Evolutionary conservation across 2,797 vertebrate species (phyloP).

Genomic region (Gobio occitaniae): DNA sequence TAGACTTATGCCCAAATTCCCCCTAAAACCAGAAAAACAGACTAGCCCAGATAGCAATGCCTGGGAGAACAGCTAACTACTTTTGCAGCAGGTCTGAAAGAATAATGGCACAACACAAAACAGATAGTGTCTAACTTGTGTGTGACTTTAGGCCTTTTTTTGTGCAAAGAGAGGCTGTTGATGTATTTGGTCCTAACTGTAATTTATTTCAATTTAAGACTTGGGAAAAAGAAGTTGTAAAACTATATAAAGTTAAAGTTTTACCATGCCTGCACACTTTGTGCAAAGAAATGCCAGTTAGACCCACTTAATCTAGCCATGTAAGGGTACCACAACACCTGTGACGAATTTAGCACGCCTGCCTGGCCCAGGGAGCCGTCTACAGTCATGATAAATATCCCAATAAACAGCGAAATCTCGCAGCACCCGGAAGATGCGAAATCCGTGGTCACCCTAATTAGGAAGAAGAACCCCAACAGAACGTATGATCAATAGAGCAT

Average conservation of each 20-base stretch:
- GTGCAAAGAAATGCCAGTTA: slow-evolving; percentile 53
- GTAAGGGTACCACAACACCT: slow-evolving; percentile 51
- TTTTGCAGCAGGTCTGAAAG: neutral
- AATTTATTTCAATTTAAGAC: neutral
- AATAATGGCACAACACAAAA: neutral
- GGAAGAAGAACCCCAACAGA: slow-evolving; percentile 58
- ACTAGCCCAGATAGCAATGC: neutral
- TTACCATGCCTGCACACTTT: neutral
- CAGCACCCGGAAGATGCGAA: slow-evolving; percentile 52
- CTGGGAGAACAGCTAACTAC: neutral
- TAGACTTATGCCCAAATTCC: neutral
- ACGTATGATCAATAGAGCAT: slow-evolving; percentile 67
- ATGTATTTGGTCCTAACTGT: neutral
- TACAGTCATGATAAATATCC: slow-evolving; percentile 65
- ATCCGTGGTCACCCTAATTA: slow-evolving; percentile 67
- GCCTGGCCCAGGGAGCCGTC: slow-evolving; percentile 55
- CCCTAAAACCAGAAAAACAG: neutral
- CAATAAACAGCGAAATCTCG: slow-evolving; percentile 56
- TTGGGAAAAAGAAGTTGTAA: neutral
- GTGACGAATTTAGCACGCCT: slow-evolving; percentile 61
- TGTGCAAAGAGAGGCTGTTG: neutral
- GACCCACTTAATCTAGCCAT: neutral
- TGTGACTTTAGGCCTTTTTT: neutral
- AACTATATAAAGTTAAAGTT: neutral
- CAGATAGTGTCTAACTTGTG: neutral